Evolutionary conservation across 2,113 vertebrate species (phyloP), one percentile per base, ranked within the genome.

Genomic region (Carlito syrichta): DNA sequence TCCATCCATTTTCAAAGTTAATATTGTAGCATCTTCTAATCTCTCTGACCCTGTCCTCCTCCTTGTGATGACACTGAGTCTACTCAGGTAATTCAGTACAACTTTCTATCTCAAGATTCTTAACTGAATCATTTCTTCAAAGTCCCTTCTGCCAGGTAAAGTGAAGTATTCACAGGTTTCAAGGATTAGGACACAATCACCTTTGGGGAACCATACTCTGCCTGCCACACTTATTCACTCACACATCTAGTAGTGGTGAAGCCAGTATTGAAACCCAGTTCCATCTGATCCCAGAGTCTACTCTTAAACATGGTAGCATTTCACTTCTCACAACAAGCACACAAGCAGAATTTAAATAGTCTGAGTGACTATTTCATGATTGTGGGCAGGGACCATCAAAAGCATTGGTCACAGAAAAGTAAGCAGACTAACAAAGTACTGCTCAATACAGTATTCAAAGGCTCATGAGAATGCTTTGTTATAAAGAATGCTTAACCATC

Each of bases 11-110:
- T 54, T 58, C 77, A 63, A 76, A 87, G 43, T n/a, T n/a, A 45
- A 48, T 0, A 10, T 22, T 7, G n/a, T 0, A 66, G 6, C 35
- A n/a, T 30, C 35, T 79, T 69, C 48, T 30, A 5, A 32, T 9
- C 66, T 54, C 50, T 82, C n/a, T 81, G 58, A n/a, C 43, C n/a
- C 38, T 8, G 19, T 68, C 27, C 13, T 38, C 32, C 43, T 52
- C 48, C 60, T 45, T 60, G 5, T 23, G 91, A n/a, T 45, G 32
- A 56, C 40, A 85, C 2, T 13, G 1, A 6, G 6, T 19, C 52
- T n/a, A 50, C 35, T 17, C 11, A 40, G 52, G 91, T 82, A 91
- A 94, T 32, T n/a, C 23, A 93, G 58, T 50, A 86, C 73, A 66
- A 25, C 30, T 35, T 60, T 56, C 23, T 54, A 76, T 35, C 56